A percentile compares a stretch with the other conserved stretches of the same genome.
Evolutionary conservation across 2,113 vertebrate species (phyloP).

Genomic region (Otolemur garnettii): DNA sequence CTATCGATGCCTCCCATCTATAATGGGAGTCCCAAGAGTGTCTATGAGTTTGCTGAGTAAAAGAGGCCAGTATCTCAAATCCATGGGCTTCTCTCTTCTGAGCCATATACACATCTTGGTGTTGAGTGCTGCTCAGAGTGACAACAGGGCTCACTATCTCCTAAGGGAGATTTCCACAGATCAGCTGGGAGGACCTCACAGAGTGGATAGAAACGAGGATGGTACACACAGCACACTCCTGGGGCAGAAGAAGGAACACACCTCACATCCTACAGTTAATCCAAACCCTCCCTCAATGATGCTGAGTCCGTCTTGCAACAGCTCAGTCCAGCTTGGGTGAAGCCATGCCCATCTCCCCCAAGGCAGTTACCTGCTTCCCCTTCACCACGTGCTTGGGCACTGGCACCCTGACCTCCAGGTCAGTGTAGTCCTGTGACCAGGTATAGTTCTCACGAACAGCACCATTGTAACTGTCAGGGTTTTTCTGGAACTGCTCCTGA

Average conservation of each 20-base stretch:
- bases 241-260: not conserved
- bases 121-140: not conserved
- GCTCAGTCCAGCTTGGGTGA: too few species aligned
- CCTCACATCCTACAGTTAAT: not conserved
- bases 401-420: constrained; percentile 95
- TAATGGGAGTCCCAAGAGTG: not conserved
- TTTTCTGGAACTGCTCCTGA: constrained; percentile 90
- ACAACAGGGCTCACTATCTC: not conserved
- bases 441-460: constrained; percentile 92
- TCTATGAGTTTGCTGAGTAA: not conserved
- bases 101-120: not conserved
- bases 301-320: not conserved
- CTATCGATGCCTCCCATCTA: not conserved
- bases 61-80: not conserved
- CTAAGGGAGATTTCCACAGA: not conserved
- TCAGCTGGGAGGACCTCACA: not conserved
- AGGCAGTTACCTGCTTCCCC: constrained; percentile 92
- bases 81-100: not conserved
- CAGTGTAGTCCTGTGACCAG: constrained; percentile 97
- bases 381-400: constrained; percentile 93
- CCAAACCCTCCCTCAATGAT: not conserved
- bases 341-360: not conserved
- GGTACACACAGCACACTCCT: not conserved
- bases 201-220: not conserved
- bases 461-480: constrained; percentile 97